Evolutionary conservation across 2,113 vertebrate species (phyloP).

Genomic region (Suncus etruscus): DNA sequence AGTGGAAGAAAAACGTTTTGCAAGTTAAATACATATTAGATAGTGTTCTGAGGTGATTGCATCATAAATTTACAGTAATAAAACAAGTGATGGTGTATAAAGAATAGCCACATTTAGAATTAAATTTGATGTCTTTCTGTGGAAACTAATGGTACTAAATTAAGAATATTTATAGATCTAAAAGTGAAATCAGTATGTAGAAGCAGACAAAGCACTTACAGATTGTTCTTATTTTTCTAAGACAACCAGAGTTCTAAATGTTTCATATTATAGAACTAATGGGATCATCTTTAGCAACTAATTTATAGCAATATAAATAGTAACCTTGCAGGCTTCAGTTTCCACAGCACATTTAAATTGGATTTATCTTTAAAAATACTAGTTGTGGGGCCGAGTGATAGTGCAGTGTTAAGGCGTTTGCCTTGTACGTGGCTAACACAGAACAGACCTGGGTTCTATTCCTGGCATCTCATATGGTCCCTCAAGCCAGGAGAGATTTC

Average conservation of each 20-base stretch:
- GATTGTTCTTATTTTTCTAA: slow-evolving; percentile 37
- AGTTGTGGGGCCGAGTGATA: too few species aligned
- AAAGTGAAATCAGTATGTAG: slow-evolving; percentile 21
- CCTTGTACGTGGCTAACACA: too few species aligned
- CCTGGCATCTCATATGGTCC: too few species aligned
- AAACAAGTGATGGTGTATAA: slow-evolving; percentile 29
- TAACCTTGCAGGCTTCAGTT: background rate
- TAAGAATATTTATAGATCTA: slow-evolving; percentile 59
- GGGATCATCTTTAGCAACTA: slow-evolving; percentile 11
- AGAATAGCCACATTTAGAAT: slow-evolving; percentile 6
- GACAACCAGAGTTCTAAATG: slow-evolving; percentile 29
- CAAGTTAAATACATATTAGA: slow-evolving; percentile 51
- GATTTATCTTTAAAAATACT: slow-evolving; percentile 21
- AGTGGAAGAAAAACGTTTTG: slow-evolving; percentile 40
- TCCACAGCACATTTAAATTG: slow-evolving; percentile 16
- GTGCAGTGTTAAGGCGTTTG: too few species aligned
- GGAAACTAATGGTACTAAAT: slow-evolving; percentile 43
- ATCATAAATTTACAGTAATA: slow-evolving; percentile 57
- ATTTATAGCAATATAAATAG: slow-evolving; percentile 4
- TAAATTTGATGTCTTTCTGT: slow-evolving; percentile 25
- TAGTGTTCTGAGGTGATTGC: slow-evolving; percentile 21
- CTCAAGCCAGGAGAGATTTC: too few species aligned
- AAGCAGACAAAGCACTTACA: slow-evolving; percentile 33
- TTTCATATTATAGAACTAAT: background rate
- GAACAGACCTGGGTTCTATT: too few species aligned